phyloP scores from a whole-genome alignment of 2,797 vertebrate species.

The Phalanger gymnotis region DNA sequence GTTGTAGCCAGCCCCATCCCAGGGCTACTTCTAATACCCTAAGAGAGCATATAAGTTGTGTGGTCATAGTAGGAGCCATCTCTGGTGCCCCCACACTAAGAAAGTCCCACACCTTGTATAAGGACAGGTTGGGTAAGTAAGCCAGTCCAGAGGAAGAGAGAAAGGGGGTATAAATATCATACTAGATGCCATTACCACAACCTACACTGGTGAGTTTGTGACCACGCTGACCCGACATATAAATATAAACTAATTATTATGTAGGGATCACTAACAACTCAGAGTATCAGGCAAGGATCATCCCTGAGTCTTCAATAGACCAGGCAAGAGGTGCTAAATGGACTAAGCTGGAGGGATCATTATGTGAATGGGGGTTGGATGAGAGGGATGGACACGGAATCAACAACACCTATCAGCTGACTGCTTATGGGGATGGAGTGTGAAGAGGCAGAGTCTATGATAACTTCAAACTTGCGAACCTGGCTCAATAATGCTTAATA shows the following conservation, averaged over 20 bases:
- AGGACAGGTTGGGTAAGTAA: background rate
- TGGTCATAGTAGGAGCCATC: background rate
- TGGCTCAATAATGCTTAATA: conserved; percentile 72
- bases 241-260: background rate
- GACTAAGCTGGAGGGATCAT: background rate
- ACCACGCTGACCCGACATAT: background rate
- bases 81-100: background rate
- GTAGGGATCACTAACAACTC: background rate
- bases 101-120: background rate
- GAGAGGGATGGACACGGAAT: background rate
- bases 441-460: background rate
- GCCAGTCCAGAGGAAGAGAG: background rate
- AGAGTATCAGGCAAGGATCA: background rate
- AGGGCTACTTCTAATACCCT: background rate
- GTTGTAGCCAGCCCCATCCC: background rate
- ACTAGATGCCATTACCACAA: background rate
- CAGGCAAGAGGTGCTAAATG: background rate
- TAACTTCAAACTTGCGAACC: background rate
- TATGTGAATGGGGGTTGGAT: background rate
- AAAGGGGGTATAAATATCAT: background rate
- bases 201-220: background rate
- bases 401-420: background rate
- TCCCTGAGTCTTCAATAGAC: background rate
- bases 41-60: background rate
- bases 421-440: background rate